phyloP scores from a whole-genome alignment of 2,113 vertebrate species.

The Pristiophorus japonicus region DNA sequence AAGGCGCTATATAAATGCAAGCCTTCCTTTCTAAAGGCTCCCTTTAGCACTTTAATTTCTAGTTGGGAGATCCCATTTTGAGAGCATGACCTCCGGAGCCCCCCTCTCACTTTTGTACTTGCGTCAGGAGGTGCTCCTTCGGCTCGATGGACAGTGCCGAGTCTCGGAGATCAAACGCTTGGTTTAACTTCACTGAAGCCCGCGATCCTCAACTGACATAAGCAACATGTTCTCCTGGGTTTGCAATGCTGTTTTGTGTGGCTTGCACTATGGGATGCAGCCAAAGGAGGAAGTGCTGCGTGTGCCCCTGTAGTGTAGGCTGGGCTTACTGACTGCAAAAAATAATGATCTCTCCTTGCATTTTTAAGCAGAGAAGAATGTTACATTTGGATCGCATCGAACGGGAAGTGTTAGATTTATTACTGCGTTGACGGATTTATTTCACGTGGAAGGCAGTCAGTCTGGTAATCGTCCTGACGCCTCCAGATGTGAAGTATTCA shows the following conservation, averaged over 20 bases:
- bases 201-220: not conserved
- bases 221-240: not conserved
- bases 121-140: not conserved
- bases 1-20: no score
- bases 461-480: no score
- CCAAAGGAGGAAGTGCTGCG: not conserved
- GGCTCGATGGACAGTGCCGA: not conserved
- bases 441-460: not conserved
- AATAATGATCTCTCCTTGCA: not conserved
- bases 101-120: not conserved
- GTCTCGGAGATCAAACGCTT: not conserved
- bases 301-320: not conserved
- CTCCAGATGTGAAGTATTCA: not conserved
- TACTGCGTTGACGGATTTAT: not conserved
- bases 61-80: not conserved
- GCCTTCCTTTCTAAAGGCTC: no score
- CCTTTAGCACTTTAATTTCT: not conserved
- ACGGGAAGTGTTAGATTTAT: not conserved
- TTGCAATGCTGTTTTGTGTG: not conserved
- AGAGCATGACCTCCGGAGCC: not conserved
- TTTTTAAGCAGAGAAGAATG: not conserved
- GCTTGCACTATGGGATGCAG: not conserved
- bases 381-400: not conserved
- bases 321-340: not conserved
- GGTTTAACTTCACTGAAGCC: not conserved